A percentile compares a stretch with the other conserved stretches of the same genome.
These are phyloP conservation scores for Drepana arcuata DNA, from an alignment of 1,140 invertebrate species.

Conservation along the genomic window DNA sequence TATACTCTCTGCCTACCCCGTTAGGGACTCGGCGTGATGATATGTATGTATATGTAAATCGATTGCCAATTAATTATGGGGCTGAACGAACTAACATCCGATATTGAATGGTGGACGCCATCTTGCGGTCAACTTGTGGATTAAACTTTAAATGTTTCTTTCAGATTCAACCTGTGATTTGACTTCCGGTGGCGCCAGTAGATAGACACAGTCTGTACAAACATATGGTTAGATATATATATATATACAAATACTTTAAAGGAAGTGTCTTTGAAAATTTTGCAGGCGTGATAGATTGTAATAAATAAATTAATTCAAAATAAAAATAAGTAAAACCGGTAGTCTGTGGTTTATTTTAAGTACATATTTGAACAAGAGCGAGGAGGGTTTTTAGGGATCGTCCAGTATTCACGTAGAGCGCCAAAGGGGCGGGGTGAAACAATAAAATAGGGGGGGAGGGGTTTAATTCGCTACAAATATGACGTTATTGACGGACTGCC, in stretches of 20 bases:
- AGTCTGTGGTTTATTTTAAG: neutral
- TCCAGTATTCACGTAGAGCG: neutral
- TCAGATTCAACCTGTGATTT: no score
- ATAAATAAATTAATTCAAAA: constrained; percentile 24
- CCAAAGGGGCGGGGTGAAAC: neutral
- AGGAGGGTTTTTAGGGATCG: neutral
- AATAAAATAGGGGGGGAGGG: neutral
- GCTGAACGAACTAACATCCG: no score
- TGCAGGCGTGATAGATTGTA: constrained; percentile 14
- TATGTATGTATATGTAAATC: no score
- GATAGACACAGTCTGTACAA: no score
- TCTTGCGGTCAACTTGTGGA: neutral
- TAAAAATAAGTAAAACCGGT: constrained; percentile 19
- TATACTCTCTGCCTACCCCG: no score
- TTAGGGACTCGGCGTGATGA: no score
- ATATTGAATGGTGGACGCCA: neutral
- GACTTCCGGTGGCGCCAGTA: no score
- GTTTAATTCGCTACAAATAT: no score
- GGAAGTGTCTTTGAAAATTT: constrained; percentile 36
- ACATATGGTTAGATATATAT: constrained; percentile 8
- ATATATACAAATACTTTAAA: neutral
- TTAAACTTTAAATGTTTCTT: no score
- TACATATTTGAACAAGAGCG: neutral
- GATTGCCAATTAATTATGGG: no score
- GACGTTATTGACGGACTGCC: no score